Base-by-base conservation (phyloP, 2,888 invertebrate species). In the Sarcophaga subvicina region DNA sequence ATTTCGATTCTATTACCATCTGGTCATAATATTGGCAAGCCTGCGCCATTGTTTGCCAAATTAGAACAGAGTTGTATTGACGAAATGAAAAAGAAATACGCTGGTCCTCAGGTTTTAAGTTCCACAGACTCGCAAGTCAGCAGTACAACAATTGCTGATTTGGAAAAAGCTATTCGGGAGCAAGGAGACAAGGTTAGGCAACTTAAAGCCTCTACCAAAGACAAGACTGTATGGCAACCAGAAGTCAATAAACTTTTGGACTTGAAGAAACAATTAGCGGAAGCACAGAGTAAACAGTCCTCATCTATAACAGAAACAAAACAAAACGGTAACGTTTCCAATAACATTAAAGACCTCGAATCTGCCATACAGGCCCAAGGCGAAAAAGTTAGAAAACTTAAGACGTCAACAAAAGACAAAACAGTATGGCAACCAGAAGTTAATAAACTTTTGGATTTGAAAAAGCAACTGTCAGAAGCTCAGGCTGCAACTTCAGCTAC, bases 1-100 rank as follows among this genome's bases (percentile, higher is more conserved):
- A 93, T 95, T 49, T 91, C 94, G 0, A 94, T 94, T 60, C 95
- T 96, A 88, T 94, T 99, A 6, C 95, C 95, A 0, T 80, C 95
- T 0, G 98, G 98, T 0, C 99, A 99, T 92, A 94, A 95, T 91
- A 96, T 99, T 89, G 97, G 98, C 82, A 96, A 97, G 94, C 98
- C 99, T 0, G 95, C 95, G 67, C 99, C 99, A 0, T 94, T 99
- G 2, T 99, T 99, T 94, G 95, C 95, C 10, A 99, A 98, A 94
- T 96, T 99, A 77, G 99, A 99, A 89, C 94, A 95, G 6, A 94
- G 95, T 0, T 93, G 94, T n/a, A 95, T 98, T 1, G 97, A 97
- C 76, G 95, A 95, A 66, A 94, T 99, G 45, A 96, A 97, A 89
- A 94, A 95, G 45, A 96, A 96, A 91, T 99, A 97, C 93, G 96